Evolutionary conservation across 2,113 vertebrate genomes (phyloP).

Genomic region (Martes martes): DNA sequence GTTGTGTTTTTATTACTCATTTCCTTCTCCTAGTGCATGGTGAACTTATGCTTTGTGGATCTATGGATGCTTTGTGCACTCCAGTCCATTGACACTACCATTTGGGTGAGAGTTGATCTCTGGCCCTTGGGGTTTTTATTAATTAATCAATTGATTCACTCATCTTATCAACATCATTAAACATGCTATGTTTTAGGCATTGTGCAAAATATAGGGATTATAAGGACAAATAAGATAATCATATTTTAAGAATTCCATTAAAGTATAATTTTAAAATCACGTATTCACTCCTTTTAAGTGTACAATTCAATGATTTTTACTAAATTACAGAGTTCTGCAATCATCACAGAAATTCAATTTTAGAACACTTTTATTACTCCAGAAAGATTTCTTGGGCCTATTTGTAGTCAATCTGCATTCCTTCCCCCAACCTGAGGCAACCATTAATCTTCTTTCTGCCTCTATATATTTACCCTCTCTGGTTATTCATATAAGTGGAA

Average conservation of each 20-base stretch:
- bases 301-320: not conserved
- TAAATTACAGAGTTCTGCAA: not conserved
- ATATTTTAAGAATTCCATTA: not conserved
- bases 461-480: not conserved
- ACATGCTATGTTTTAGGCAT: not conserved
- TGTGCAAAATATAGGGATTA: not conserved
- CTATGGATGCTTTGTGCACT: no score
- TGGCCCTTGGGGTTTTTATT: not conserved
- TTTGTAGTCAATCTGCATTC: not conserved
- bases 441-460: not conserved
- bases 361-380: not conserved
- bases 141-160: not conserved
- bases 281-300: not conserved
- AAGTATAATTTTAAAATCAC: not conserved
- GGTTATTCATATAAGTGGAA: not conserved
- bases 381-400: not conserved
- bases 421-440: not conserved
- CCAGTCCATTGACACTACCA: not conserved
- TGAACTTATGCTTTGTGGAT: not conserved
- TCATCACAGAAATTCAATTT: not conserved
- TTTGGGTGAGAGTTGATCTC: not conserved
- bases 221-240: not conserved
- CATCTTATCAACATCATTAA: not conserved
- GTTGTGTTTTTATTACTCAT: not conserved
- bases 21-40: not conserved